phyloP scores from a whole-genome alignment of 2,797 vertebrate genomes.

The Enteromius mattozi region DNA sequence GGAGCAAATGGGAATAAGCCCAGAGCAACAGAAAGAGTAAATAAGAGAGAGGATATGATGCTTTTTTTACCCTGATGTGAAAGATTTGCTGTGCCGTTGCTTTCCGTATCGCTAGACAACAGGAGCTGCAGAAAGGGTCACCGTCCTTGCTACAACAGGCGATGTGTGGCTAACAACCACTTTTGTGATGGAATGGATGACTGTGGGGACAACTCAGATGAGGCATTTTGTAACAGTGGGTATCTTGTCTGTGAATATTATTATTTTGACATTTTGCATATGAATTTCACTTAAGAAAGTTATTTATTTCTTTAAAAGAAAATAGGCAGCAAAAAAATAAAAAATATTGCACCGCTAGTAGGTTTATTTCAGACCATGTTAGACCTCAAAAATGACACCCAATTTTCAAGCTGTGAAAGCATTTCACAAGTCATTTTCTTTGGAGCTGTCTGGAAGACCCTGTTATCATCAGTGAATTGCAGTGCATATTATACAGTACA shows the following conservation, averaged over 20 bases:
- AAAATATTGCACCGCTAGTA: not conserved
- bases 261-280: constrained; percentile 25
- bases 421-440: constrained; percentile 39
- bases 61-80: constrained; percentile 34
- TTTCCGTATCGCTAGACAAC: constrained; percentile 82
- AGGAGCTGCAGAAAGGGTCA: constrained; percentile 91
- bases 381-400: constrained; percentile 23
- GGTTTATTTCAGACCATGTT: constrained; percentile 23
- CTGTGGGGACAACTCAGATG: constrained; percentile 95
- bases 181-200: constrained; percentile 92
- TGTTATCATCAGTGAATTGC: constrained; percentile 41
- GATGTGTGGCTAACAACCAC: constrained; percentile 85
- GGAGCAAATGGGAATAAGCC: constrained; percentile 40
- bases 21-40: constrained; percentile 37
- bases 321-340: not conserved
- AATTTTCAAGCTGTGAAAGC: constrained; percentile 37
- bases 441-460: constrained; percentile 35
- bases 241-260: constrained; percentile 44
- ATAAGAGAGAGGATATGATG: constrained; percentile 40
- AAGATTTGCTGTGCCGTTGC: constrained; percentile 42
- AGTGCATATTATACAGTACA: constrained; percentile 42
- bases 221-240: constrained; percentile 93
- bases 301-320: constrained; percentile 19
- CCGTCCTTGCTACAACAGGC: constrained; percentile 88
- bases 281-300: not conserved